Base-by-base conservation (phyloP, 2,113 vertebrate species). In the Aldabrachelys gigantea region DNA sequence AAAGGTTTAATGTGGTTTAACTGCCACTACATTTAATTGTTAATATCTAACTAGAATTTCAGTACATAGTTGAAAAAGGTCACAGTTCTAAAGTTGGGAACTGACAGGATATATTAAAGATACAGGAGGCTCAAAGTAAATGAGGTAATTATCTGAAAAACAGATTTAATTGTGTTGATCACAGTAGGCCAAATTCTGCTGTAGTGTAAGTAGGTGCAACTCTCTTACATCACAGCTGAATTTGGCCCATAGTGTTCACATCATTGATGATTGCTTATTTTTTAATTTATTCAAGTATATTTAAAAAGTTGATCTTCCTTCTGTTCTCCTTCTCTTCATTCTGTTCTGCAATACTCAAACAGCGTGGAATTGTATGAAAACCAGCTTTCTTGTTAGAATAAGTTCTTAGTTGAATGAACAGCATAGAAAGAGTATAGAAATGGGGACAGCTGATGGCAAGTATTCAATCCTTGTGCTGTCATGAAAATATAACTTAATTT, bases 1-100 rank as follows among this genome's bases (percentile, higher is more conserved):
- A 91, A 86, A 72, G 79, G 35, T 76, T 90, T 85, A 90, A 90
- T 90, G 25, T 65, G n/a, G 82, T 85, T 90, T 65, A 85, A 57
- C 38, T 80, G 31, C 38, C 56, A 31, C 59, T 85, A 57, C 59
- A 81, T 50, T 91, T 86, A 91, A 91, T 91, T 91, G 81, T 86
- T 72, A 91, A 91, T 84, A 78, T 72, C 17, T 38, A 35, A 38
- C n/a, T 72, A 38, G 65, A 72, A 38, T 38, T 86, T 79, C 59
- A 86, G 78, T 52, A 91, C 76, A 86, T 53, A 87, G 85, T 79
- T 88, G 56, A 69, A 69, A 88, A 84, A 88, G 81, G 86, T 88
- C 81, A 84, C 47, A 31, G 8, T 84, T 69, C 72, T 92, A 92
- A 90, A 82, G 88, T 72, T 92, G 81, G 56, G 76, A 79, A 38